Conservation (phyloP, 2,113 vertebrate species). For the Phalacrocorax brasilianus region DNA sequence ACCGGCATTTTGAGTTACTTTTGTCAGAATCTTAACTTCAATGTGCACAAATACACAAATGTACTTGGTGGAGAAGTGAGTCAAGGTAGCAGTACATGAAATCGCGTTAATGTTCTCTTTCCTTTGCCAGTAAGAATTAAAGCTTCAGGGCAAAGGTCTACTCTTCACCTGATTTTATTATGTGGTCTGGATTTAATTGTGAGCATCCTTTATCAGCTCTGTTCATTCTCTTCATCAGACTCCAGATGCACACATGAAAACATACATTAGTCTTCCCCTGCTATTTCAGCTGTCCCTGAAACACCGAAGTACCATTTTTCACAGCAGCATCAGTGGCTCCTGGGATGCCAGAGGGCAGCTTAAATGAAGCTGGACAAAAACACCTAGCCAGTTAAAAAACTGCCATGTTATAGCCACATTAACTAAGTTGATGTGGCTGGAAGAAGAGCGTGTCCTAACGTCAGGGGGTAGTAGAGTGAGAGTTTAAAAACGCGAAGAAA, state of each 20-base stretch:
- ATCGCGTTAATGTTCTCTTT: neutral
- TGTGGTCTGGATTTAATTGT: constrained; percentile 23
- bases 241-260: neutral
- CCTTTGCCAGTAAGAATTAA: neutral
- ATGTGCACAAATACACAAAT: neutral
- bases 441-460: neutral
- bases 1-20: neutral
- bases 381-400: neutral
- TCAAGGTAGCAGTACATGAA: neutral
- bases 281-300: neutral
- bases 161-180: constrained; percentile 14
- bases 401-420: neutral
- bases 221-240: neutral
- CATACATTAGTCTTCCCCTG: neutral
- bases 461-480: neutral
- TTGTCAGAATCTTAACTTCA: neutral
- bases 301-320: neutral
- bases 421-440: neutral
- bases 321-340: neutral
- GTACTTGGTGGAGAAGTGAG: neutral
- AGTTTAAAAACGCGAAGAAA: neutral
- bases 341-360: neutral
- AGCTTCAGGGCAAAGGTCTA: neutral
- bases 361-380: neutral
- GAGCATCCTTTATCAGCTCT: neutral